A percentile compares a stretch with the other conserved stretches of the same genome.
Conservation (phyloP, 2,797 vertebrate genomes). For the Macrochelys suwanniensis region DNA sequence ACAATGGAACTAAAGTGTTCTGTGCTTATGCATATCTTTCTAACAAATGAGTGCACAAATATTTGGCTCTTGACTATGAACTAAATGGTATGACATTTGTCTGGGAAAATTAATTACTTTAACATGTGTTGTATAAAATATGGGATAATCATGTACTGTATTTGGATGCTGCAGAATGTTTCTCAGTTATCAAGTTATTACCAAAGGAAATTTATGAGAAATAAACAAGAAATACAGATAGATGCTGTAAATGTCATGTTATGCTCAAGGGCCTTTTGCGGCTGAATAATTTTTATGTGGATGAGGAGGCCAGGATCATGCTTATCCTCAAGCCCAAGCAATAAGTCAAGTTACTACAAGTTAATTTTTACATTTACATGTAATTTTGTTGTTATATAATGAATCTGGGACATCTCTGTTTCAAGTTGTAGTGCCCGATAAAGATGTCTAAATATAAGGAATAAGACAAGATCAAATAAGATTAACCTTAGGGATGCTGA, state of each 20-base stretch:
- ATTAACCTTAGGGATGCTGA: not conserved
- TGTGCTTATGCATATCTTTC: conserved; percentile 81
- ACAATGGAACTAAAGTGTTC: conserved; percentile 71
- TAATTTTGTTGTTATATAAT: conserved; percentile 67
- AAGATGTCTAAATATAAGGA: not conserved
- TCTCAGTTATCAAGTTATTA: conserved; percentile 78
- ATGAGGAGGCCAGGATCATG: conserved; percentile 55
- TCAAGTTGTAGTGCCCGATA: not conserved
- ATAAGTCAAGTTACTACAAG: conserved; percentile 63
- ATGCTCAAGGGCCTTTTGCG: conserved; percentile 77
- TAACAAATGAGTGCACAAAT: conserved; percentile 82
- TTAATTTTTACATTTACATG: conserved; percentile 59
- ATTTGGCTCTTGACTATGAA: conserved; percentile 80
- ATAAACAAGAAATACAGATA: conserved; percentile 76
- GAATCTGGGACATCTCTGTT: conserved; percentile 39
- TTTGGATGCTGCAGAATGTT: conserved; percentile 70
- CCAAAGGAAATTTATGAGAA: conserved; percentile 77
- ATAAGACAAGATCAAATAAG: conserved; percentile 43
- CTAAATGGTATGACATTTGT: conserved; percentile 84
- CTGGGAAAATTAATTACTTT: conserved; percentile 83
- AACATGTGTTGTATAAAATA: conserved; percentile 83
- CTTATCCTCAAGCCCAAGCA: conserved; percentile 27
- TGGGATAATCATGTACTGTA: conserved; percentile 71
- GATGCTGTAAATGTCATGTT: conserved; percentile 79
- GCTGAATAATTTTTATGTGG: conserved; percentile 74